Conservation (phyloP, 2,888 invertebrate genomes). For the Andricus curvator region DNA sequence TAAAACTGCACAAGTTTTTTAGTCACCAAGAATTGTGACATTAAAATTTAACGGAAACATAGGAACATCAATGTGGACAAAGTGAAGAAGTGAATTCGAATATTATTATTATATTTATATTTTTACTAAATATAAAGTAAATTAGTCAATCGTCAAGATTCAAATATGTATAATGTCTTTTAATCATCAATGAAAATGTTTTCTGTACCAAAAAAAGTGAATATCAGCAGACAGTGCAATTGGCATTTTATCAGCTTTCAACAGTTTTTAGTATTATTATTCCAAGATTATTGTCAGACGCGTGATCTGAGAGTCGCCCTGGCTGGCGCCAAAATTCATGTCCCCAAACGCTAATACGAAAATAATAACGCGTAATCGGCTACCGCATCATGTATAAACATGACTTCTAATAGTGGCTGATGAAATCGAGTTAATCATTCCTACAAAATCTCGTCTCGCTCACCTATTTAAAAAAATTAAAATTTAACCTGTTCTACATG, state of each 20-base stretch:
- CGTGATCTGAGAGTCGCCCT: background rate
- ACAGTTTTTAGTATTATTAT: background rate
- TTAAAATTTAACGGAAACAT: too few relatives aligned
- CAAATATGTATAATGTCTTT: background rate
- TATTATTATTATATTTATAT: too few relatives aligned
- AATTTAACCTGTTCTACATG: too few relatives aligned
- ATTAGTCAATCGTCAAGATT: too few relatives aligned
- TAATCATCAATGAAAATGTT: too few relatives aligned
- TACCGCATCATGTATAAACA: constrained; percentile 16
- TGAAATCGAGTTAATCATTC: constrained; percentile 2
- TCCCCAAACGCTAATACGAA: constrained; percentile 21
- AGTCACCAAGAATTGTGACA: too few relatives aligned
- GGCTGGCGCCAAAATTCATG: constrained; percentile 26
- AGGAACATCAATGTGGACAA: too few relatives aligned
- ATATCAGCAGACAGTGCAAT: background rate
- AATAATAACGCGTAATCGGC: constrained; percentile 32
- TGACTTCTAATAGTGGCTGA: constrained; percentile 14
- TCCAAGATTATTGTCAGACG: background rate
- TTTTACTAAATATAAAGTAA: too few relatives aligned
- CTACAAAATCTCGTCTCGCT: background rate
- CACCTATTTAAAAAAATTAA: background rate
- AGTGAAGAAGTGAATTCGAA: too few relatives aligned
- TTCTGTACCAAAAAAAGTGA: background rate
- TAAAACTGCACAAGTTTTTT: too few relatives aligned
- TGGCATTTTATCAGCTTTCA: background rate